Conservation (phyloP, 2,888 invertebrate species). For the Buathra laborator region DNA sequence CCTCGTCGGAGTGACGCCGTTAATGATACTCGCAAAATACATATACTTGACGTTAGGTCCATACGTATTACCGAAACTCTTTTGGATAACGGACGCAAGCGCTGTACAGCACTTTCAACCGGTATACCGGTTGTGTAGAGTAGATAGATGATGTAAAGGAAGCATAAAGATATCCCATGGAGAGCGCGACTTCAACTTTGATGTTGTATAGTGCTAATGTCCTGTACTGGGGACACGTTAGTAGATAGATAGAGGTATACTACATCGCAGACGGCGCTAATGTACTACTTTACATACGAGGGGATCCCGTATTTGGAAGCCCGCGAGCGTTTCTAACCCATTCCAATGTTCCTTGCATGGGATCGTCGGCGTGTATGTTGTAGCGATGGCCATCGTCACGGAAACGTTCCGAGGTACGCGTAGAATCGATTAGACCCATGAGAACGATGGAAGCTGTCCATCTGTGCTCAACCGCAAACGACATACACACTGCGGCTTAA, state of each 20-base stretch:
- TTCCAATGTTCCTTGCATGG: neutral
- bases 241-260: conserved; percentile 5
- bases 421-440: neutral
- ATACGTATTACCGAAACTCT: neutral
- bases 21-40: neutral
- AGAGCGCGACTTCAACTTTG: conserved; percentile 14
- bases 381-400: neutral
- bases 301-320: conserved; percentile 47
- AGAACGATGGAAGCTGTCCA: conserved; percentile 9
- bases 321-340: neutral
- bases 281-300: conserved; percentile 70
- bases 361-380: neutral
- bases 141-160: conserved; percentile 12
- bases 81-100: neutral
- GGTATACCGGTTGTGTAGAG: neutral
- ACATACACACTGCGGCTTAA: too few species aligned
- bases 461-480: neutral
- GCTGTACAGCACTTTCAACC: too few species aligned
- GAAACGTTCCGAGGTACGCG: neutral
- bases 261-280: conserved; percentile 60
- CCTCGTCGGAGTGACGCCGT: neutral
- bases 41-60: too few species aligned
- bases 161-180: conserved; percentile 25
- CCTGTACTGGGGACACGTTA: neutral
- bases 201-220: conserved; percentile 2